phyloP scores from a whole-genome alignment of 2,113 vertebrate genomes.

The Lophochroa leadbeateri region DNA sequence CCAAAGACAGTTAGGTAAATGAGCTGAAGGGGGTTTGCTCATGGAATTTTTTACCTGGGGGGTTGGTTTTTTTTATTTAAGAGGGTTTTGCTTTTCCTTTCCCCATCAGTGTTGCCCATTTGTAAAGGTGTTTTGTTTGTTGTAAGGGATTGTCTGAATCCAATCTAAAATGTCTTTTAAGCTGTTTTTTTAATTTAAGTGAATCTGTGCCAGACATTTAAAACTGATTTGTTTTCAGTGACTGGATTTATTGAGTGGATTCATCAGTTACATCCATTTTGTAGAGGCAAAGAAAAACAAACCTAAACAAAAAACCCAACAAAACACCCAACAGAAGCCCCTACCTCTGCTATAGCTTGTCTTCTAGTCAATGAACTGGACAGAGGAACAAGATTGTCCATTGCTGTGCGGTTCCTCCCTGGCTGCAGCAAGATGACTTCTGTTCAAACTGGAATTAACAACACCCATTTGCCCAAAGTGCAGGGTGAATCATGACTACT shows the following conservation, averaged over 20 bases:
- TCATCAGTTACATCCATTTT: neutral
- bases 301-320: neutral
- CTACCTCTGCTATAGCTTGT: neutral
- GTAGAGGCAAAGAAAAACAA: neutral
- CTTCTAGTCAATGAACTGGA: neutral
- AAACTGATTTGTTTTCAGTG: neutral
- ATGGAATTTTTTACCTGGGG: neutral
- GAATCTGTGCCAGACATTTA: neutral
- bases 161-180: neutral
- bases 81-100: neutral
- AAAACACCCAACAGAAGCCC: neutral
- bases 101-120: neutral
- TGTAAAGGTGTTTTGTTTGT: neutral
- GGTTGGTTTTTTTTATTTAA: neutral
- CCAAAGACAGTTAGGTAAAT: neutral
- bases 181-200: neutral
- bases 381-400: neutral
- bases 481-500: accelerated
- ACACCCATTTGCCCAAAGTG: accelerated
- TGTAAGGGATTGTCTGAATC: neutral
- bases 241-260: neutral
- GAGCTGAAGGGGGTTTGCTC: neutral
- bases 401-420: neutral
- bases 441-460: neutral
- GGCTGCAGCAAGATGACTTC: neutral